Evolutionary conservation across 2,797 vertebrate species (phyloP).

Genomic region (Arrhamphus sclerolepis): DNA sequence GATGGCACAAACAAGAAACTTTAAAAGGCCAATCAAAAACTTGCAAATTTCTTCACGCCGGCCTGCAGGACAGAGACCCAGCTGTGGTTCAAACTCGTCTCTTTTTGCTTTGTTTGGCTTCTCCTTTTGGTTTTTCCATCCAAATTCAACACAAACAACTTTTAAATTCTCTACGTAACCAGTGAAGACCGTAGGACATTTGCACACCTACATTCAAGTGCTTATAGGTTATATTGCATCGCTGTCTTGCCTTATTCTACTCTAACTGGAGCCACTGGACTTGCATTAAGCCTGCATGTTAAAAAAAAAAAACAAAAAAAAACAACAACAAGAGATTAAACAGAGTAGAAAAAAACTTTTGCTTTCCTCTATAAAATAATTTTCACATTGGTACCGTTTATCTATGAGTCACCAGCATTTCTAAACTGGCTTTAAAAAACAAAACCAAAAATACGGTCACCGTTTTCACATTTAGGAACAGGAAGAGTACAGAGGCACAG

Average conservation of each 20-base stretch:
- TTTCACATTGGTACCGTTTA: constrained; percentile 6
- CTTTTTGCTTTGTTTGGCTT: constrained; percentile 34
- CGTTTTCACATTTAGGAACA: constrained; percentile 62
- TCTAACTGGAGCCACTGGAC: constrained; percentile 33
- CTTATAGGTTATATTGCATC: constrained; percentile 65
- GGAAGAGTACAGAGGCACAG: constrained; percentile 63
- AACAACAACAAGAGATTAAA: constrained; percentile 30
- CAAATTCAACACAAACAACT: constrained; percentile 23
- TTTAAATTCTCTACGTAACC: constrained; percentile 9
- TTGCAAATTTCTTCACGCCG: constrained; percentile 62
- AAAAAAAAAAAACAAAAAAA: constrained; percentile 7
- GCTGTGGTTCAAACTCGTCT: background rate
- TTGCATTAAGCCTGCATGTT: constrained; percentile 38
- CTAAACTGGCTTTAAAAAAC: constrained; percentile 38
- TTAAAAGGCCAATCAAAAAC: constrained; percentile 64
- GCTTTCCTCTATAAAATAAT: constrained; percentile 26
- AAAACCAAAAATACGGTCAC: background rate
- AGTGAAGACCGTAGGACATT: constrained; percentile 38
- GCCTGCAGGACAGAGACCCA: constrained; percentile 41
- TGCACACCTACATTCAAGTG: constrained; percentile 62
- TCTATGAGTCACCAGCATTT: constrained; percentile 42
- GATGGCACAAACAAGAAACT: constrained; percentile 36
- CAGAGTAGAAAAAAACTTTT: constrained; percentile 17
- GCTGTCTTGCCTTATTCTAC: constrained; percentile 21
- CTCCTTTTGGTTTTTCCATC: constrained; percentile 28